Evolutionary conservation across 2,888 invertebrate genomes (phyloP).

Genomic region (Drosophila pegasa): DNA sequence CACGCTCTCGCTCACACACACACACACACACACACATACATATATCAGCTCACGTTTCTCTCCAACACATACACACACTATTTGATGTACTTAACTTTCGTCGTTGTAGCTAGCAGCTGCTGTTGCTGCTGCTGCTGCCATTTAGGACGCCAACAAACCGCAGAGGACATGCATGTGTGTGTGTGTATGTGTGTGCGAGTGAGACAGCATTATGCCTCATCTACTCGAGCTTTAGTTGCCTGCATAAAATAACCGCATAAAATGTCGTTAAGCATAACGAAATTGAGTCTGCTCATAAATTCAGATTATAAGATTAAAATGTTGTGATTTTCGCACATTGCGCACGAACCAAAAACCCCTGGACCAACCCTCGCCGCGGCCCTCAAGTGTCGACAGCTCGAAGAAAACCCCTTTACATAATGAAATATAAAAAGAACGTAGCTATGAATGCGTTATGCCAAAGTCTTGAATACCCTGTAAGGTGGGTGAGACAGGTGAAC

Average conservation of each 20-base stretch:
- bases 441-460: neutral
- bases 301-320: slow-evolving; percentile 82
- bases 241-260: slow-evolving; percentile 78
- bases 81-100: slow-evolving; percentile 71
- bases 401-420: slow-evolving; percentile 48
- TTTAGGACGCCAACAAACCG: slow-evolving; percentile 69
- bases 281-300: slow-evolving; percentile 81
- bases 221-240: slow-evolving; percentile 53
- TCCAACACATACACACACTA: slow-evolving; percentile 16
- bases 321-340: slow-evolving; percentile 78
- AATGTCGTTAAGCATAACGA: slow-evolving; percentile 81
- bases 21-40: slow-evolving; percentile 18
- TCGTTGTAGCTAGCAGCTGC: slow-evolving; percentile 50
- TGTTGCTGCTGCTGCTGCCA: slow-evolving; percentile 45
- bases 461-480: slow-evolving; percentile 3
- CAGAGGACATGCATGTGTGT: slow-evolving; percentile 38
- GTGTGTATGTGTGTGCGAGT: slow-evolving; percentile 11
- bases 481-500: fast-evolving
- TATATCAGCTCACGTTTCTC: slow-evolving; percentile 17
- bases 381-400: slow-evolving; percentile 6
- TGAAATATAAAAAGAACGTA: slow-evolving; percentile 44
- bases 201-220: slow-evolving; percentile 34
- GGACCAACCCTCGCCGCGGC: neutral
- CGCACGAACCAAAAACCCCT: slow-evolving; percentile 36
- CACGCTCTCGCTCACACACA: slow-evolving; percentile 18